Base-by-base conservation (phyloP, 2,113 vertebrate genomes). In the Mirza zaza region DNA sequence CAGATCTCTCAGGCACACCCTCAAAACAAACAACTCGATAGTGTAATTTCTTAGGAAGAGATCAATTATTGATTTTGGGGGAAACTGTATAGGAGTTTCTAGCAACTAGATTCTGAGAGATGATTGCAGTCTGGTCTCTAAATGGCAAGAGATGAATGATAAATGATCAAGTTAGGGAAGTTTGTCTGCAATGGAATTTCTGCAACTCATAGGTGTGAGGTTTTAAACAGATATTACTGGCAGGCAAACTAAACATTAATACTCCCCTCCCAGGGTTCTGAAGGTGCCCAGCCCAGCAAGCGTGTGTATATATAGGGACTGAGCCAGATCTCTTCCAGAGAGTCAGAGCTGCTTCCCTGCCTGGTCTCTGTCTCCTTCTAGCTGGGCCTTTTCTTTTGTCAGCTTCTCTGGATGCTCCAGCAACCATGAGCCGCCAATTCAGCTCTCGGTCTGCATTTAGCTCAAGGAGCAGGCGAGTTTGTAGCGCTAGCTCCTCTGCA, bases 91-190 rank as follows among this genome's bases (percentile, higher is more conserved):
- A 94, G 92, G 93, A 96, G 84, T 92, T 95, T 86, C 32, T 67
- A 82, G 76, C 79, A 87, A 55, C 48, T 71, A 11, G 67, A 90
- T 96, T 61, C 73, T 73, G 39, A 94, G 79, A 93, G 88, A 90
- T 73, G 84, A 50, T 8, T 89, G 65, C 6, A 25, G 5, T 80
- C 86, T 36, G 3, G 81, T 94, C 82, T 91, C 79, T 73, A 34
- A 32, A 23, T 14, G 80, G 80, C 18, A 55, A 83, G 95, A 97
- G 94, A 97, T 95, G 87, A 96, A 85, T 84, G 97, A 98, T 97
- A 98, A 97, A 92, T 90, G 90, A 95, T 94, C 95, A 50, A 97
- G 97, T 91, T 25, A 21, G 95, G 94, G 93, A 84, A 97, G 97
- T 96, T 95, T 93, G 81, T 96, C 91, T 91, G 32, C 81, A 87